Conservation (phyloP, 2,888 invertebrate species). For the Chrysolina haemoptera region DNA sequence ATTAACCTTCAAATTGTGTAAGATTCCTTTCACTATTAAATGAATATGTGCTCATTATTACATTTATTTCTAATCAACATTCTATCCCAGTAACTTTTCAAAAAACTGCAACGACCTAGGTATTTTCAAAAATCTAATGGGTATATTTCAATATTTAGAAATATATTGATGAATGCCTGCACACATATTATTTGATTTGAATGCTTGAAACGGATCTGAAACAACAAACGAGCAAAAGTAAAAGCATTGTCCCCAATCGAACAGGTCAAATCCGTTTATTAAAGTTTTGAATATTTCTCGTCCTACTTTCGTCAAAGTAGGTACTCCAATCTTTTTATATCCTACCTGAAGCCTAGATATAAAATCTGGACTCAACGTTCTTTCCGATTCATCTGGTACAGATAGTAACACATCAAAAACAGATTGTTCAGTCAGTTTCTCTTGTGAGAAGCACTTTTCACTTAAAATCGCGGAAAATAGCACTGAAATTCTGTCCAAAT, state of each 20-base stretch:
- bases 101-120: not conserved
- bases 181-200: conserved; percentile 27
- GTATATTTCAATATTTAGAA: conserved; percentile 7
- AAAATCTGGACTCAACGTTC: conserved; percentile 66
- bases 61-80: not conserved
- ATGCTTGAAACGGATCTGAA: conserved; percentile 48
- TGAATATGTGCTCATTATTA: conserved; percentile 20
- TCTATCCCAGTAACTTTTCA: not conserved
- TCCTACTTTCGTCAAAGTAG: conserved; percentile 48
- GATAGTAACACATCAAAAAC: conserved; percentile 64
- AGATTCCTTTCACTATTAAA: conserved; percentile 58
- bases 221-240: conserved; percentile 59
- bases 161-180: not conserved
- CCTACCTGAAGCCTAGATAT: conserved; percentile 67
- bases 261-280: conserved; percentile 63
- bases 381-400: conserved; percentile 61
- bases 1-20: conserved; percentile 59
- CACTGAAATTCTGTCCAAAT: conserved; percentile 66
- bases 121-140: not conserved
- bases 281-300: conserved; percentile 52
- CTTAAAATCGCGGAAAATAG: conserved; percentile 66
- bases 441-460: conserved; percentile 58
- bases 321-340: conserved; percentile 40
- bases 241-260: conserved; percentile 63
- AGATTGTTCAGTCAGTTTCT: conserved; percentile 56